Evolutionary conservation across 2,888 invertebrate genomes (phyloP).

Genomic region (Acronicta aceris): DNA sequence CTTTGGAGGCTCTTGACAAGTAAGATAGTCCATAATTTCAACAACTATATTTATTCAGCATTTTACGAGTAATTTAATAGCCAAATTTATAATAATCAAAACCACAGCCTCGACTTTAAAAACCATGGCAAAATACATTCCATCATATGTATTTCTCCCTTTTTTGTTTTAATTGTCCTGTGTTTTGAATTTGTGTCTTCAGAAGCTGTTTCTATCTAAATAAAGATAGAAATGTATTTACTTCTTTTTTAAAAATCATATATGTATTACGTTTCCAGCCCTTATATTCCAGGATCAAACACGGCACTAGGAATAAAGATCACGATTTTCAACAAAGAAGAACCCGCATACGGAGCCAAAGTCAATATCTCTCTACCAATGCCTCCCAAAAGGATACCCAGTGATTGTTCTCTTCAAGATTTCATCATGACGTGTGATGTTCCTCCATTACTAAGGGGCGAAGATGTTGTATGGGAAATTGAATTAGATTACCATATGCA

Average conservation of each 20-base stretch:
- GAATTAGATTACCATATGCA: constrained; percentile 74
- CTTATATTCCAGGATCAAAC: constrained; percentile 75
- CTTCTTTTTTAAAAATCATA: not conserved
- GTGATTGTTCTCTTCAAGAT: constrained; percentile 71
- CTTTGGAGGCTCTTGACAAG: constrained; percentile 71
- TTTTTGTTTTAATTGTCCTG: too few species aligned
- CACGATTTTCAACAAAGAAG: constrained; percentile 72
- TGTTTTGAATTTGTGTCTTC: too few species aligned
- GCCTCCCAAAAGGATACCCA: constrained; percentile 74
- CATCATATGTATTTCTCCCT: too few species aligned
- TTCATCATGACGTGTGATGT: constrained; percentile 73
- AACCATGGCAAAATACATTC: too few species aligned
- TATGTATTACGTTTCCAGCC: constrained; percentile 58
- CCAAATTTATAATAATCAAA: too few species aligned
- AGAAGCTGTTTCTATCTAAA: too few species aligned
- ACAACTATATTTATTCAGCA: too few species aligned
- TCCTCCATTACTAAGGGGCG: constrained; percentile 73
- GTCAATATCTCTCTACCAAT: constrained; percentile 72
- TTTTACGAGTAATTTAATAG: too few species aligned
- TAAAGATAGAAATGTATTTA: too few species aligned
- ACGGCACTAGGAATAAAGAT: constrained; percentile 74
- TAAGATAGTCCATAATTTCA: constrained; percentile 49
- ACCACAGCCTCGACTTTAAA: too few species aligned
- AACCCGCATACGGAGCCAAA: constrained; percentile 81
- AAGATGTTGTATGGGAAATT: constrained; percentile 71